Evolutionary conservation across 2,113 vertebrate genomes (phyloP).

Genomic region (Anhinga anhinga): DNA sequence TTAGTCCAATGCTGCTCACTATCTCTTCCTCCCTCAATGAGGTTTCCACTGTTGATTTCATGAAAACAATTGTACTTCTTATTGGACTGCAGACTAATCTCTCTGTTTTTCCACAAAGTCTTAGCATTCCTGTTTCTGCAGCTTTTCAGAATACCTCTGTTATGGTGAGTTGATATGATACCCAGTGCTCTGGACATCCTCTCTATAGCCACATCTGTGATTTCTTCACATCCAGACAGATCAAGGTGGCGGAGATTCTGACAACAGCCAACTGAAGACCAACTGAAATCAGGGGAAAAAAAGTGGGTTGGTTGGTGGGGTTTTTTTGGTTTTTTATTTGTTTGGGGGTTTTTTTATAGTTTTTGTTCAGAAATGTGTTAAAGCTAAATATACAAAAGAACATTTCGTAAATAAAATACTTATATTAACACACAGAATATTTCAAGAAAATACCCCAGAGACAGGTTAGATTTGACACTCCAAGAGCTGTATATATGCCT

Average conservation of each 20-base stretch:
- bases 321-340: no score
- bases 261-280: slow-evolving; percentile 85
- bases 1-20: slow-evolving; percentile 69
- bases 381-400: background rate
- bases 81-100: slow-evolving; percentile 66
- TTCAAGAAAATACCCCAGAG: background rate
- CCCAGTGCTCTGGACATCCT: slow-evolving; percentile 88
- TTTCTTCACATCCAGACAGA: slow-evolving; percentile 94
- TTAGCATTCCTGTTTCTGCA: slow-evolving; percentile 64
- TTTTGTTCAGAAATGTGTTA: background rate
- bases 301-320: background rate
- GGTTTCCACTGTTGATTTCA: slow-evolving; percentile 50
- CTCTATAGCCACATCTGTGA: slow-evolving; percentile 87
- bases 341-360: background rate
- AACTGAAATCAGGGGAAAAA: slow-evolving; percentile 70
- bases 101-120: slow-evolving; percentile 70
- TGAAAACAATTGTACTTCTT: slow-evolving; percentile 48
- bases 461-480: background rate
- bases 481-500: background rate
- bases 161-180: slow-evolving; percentile 68
- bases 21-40: slow-evolving; percentile 54
- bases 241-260: slow-evolving; percentile 87
- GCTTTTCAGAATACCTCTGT: slow-evolving; percentile 64
- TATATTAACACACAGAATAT: background rate
- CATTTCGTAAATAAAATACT: background rate